phyloP scores from a whole-genome alignment of 2,113 vertebrate genomes.

The Oceanodroma tethys region DNA sequence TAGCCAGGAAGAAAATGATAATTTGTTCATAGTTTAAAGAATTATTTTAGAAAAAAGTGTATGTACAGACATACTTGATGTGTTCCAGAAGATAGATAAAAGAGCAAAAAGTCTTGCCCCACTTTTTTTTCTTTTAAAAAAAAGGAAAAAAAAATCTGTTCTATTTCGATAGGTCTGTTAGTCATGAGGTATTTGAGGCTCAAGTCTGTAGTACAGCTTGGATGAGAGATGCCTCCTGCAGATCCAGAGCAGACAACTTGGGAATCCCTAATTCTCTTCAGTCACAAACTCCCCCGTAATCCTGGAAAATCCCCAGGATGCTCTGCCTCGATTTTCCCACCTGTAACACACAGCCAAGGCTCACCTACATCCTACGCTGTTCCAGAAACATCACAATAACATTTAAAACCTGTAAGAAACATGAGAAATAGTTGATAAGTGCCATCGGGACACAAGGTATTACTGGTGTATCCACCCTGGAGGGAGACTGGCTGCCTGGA shows the following conservation, averaged over 20 bases:
- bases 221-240: not conserved
- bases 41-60: not conserved
- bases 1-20: not conserved
- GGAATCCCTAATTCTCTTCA: not conserved
- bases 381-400: not conserved
- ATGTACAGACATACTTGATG: accelerated
- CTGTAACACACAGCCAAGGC: not conserved
- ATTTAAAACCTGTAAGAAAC: not conserved
- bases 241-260: not conserved
- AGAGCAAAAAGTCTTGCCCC: not conserved
- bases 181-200: not conserved
- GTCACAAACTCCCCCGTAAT: not conserved
- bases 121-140: not conserved
- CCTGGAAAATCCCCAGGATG: not conserved
- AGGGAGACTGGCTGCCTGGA: not conserved
- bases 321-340: not conserved
- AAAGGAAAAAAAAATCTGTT: not conserved
- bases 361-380: not conserved
- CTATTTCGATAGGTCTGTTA: not conserved
- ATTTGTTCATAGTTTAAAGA: not conserved
- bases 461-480: not conserved
- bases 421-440: not conserved
- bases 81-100: not conserved
- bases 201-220: not conserved
- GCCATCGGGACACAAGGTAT: accelerated